Base-by-base conservation (phyloP, 1,140 invertebrate species). In the Drosophila tropicalis region DNA sequence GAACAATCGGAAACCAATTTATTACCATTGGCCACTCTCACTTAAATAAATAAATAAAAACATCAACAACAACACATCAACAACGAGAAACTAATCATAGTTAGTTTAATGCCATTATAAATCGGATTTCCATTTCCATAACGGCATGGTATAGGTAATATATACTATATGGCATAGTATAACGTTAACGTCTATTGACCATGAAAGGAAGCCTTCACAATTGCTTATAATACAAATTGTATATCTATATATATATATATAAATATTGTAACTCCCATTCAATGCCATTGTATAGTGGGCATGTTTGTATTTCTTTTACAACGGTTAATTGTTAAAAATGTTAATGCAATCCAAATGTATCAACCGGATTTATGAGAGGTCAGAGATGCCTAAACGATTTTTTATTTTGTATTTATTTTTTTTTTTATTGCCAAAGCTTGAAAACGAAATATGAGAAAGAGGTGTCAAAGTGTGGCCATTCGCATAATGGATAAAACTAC, bases 141-240 rank as follows among this genome's bases (percentile, higher is more conserved):
- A 72, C 56, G 65, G 72, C 55, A 58, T 47, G 41, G 34, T 36
- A 36, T 36, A 36, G 5, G 34, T 29, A 29, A 29, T 29, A 29
- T 29, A 29, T 5, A 29, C 2, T 29, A 29, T 29, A 36, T 36
- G 34, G 34, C 34, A 36, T 36, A 36, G 9, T 36, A 36, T 36
- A 10, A 36, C 9, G 34, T 41, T n/a, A 41, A 41, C 54, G 34
- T 62, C 47, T 39, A 47, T 70, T 61, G 61, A 78, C 72, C 77
- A 69, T 36, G 64, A 66, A 70, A 29, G 67, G 81, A 85, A 85
- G 81, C 70, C 81, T 85, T 85, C 74, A 72, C 65, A 69, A 73
- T 70, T 67, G 66, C 62, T 32, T 34, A 67, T 55, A 54, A 51
- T 39, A 32, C 56, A 29, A 29, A 29, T 29, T 29, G 29, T 29